Base-by-base conservation (phyloP, 2,888 invertebrate genomes). In the Serripes groenlandicus region DNA sequence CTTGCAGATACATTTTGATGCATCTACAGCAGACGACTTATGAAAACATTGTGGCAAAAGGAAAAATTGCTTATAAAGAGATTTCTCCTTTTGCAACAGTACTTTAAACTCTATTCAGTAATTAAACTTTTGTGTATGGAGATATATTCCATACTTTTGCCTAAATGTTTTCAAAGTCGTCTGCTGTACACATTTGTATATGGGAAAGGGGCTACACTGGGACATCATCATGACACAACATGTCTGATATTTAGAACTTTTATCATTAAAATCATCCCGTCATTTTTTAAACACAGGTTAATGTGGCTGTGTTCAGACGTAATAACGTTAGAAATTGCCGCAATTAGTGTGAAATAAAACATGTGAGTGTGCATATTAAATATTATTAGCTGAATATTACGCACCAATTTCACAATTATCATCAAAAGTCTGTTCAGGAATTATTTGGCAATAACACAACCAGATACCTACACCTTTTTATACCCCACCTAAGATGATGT, bases 401-500 rank as follows among this genome's bases (percentile, higher is more conserved):
- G 54, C 49, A 35, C 64, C 83, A 77, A 83, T 83, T 83, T 77
- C 34, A 75, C 74, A 83, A 76, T 79, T 83, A 76, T 74, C 79
- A 76, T 83, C 83, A 83, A 83, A 83, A 79, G 69, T 35, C 52
- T 42, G 34, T 37, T 28, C 21, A 60, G 74, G 77, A 83, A 77
- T 83, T 77, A 83, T 77, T 73, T 71, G 74, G 58, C 83, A 74
- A 77, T 83, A 73, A 70, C 77, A 66, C 71, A 83, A 76, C 71
- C 77, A 60, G 58, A 64, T 37, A 79, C 35, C 1, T 1, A 60
- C 42, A 26, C 28, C 18, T 66, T 66, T 66, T 66, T 66, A 42
- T 42, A 34, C 23, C 42, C 21, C 23, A 3, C 32, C 23, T 42
- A 66, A 66, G 37, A 66, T 42, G 34, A 23, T 66, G 37, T n/a